These are phyloP conservation scores for Melospiza georgiana DNA, from an alignment of 2,113 vertebrate species.

Conservation along the genomic window DNA sequence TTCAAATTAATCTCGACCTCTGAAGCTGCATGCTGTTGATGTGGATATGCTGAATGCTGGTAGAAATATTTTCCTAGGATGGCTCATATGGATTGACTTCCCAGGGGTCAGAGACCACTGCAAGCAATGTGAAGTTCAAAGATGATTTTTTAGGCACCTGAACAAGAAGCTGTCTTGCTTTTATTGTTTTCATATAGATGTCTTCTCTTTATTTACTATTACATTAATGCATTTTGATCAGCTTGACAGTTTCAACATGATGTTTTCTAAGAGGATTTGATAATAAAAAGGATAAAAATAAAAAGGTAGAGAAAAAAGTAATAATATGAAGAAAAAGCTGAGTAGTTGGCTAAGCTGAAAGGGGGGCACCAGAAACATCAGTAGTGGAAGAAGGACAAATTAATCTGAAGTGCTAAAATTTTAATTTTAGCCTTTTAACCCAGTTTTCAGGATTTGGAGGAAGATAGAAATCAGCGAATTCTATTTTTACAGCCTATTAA, in stretches of 20 bases:
- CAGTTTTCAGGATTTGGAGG: neutral
- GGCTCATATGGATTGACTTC: neutral
- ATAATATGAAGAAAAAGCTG: neutral
- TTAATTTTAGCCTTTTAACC: neutral
- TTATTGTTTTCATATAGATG: neutral
- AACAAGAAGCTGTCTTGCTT: neutral
- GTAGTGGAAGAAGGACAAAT: neutral
- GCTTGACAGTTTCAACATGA: neutral
- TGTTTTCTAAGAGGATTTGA: neutral
- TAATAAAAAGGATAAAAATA: neutral
- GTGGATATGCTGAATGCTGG: neutral
- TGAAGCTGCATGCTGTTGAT: neutral
- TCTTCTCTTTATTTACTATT: neutral
- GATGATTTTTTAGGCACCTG: neutral
- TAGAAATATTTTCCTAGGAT: neutral
- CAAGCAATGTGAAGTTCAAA: neutral
- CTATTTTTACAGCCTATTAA: neutral
- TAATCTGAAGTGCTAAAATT: neutral
- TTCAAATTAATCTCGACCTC: neutral
- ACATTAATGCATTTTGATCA: neutral
- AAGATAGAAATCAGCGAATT: neutral
- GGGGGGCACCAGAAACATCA: neutral
- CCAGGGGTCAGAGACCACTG: neutral
- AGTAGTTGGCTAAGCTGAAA: neutral
- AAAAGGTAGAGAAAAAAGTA: neutral